Conservation (phyloP, 2,888 invertebrate species). For the Bellardia pandia region DNA sequence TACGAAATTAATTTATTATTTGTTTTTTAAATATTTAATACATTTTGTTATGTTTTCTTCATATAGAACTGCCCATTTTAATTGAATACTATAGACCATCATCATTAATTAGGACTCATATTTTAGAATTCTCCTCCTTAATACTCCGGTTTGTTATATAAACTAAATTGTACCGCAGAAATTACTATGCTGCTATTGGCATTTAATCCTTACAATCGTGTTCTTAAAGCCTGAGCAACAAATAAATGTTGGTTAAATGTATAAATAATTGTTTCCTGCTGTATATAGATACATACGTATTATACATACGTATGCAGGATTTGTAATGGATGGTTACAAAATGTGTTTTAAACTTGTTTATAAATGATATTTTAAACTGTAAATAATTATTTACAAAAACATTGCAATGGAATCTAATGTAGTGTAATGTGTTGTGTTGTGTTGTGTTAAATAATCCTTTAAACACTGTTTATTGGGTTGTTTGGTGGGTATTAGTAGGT, state of each 20-base stretch:
- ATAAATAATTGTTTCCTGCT: conserved; percentile 20
- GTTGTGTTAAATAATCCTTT: conserved; percentile 1
- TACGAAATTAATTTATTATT: too few species aligned
- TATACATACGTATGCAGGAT: background rate
- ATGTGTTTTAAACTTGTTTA: background rate
- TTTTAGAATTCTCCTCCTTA: background rate
- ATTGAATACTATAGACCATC: too few species aligned
- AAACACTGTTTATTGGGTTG: background rate
- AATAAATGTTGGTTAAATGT: conserved; percentile 3
- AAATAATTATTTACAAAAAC: conserved; percentile 33
- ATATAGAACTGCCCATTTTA: too few species aligned
- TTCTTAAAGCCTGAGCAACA: conserved; percentile 1
- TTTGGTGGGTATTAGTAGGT: too few species aligned
- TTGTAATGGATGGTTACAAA: background rate
- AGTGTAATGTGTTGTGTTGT: background rate
- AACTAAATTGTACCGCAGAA: background rate
- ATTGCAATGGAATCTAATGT: background rate
- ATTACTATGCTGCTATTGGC: background rate
- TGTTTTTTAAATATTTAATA: too few species aligned
- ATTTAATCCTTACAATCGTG: conserved; percentile 13
- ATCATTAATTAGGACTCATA: background rate
- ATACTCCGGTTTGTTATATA: background rate
- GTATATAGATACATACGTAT: too few species aligned
- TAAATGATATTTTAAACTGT: conserved; percentile 14
- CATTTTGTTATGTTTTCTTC: too few species aligned